Evolutionary conservation across 1,140 invertebrate genomes (phyloP), one percentile per base, ranked within the genome.

Genomic region (Chelonus insularis): DNA sequence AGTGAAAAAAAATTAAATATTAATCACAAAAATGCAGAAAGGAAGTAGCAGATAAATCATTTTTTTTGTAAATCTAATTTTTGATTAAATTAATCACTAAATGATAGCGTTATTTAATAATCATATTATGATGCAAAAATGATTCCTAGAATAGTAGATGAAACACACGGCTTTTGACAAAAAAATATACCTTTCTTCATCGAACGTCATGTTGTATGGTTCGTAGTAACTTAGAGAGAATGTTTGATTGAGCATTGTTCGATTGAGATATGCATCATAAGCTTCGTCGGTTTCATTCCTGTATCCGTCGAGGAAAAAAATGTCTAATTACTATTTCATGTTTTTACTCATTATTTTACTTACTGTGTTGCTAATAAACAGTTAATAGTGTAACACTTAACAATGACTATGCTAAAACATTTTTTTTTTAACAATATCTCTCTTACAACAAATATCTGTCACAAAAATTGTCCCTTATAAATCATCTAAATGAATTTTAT

Each of bases 171-270:
- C 14, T 39, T 39, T 39, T 39, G 36, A 39, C 36, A 50, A 18
- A 20, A 50, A 50, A 36, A 12, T 37, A 39, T 60, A 60, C 57
- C 57, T 60, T 60, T 60, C n/a, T 20, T 52, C 25, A 51, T 60
- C 57, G 57, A 51, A 60, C 57, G 57, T 60, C 47, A 51, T 48
- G 36, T 60, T 60, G 57, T 60, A 60, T 48, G 47, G 57, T 60
- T 60, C 57, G 57, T 51, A 39, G 57, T 60, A 60, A 51, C 32
- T 51, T 51, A 60, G 32, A 48, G 18, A 41, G 57, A 41, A 60
- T n/a, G 34, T 51, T 60, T 60, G 47, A 43, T 41, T 60, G 57
- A 51, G 52, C 47, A 60, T 60, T 60, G 57, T 51, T 23, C 34
- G 36, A 39, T 12, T 12, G 5, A 12, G 14, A 39, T 34, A 16